A percentile compares a stretch with the other conserved stretches of the same genome.
Conservation (phyloP, 2,888 invertebrate genomes). For the Acleris sparsana region DNA sequence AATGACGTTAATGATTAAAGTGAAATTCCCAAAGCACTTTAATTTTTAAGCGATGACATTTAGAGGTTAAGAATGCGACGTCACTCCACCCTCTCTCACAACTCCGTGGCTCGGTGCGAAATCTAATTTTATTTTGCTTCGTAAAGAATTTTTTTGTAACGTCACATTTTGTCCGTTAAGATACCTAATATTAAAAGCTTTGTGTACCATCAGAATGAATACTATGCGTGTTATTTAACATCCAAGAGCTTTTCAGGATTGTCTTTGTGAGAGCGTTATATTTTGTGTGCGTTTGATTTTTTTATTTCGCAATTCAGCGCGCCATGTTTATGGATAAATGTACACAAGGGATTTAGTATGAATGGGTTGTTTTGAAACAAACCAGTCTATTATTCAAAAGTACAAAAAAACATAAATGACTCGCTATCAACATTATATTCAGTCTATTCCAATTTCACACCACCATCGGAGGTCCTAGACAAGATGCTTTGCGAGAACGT, state of each 20-base stretch:
- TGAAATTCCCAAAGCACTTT: not conserved
- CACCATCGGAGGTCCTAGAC: no score
- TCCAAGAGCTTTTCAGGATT: not conserved
- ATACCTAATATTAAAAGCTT: slow-evolving; percentile 31
- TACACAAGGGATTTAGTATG: not conserved
- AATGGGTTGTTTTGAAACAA: not conserved
- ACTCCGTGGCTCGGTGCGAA: slow-evolving; percentile 26
- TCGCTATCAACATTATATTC: no score
- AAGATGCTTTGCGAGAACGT: no score
- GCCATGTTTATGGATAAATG: not conserved
- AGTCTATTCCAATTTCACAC: no score
- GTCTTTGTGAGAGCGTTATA: not conserved
- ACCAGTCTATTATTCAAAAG: not conserved
- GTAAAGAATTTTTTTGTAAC: slow-evolving; percentile 29
- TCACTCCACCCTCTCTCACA: slow-evolving; percentile 6
- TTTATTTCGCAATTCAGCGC: not conserved
- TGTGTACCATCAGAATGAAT: slow-evolving; percentile 8
- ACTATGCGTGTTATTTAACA: slow-evolving; percentile 20
- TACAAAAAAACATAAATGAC: not conserved
- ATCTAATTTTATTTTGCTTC: slow-evolving; percentile 36
- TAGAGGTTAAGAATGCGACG: not conserved
- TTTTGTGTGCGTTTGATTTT: not conserved
- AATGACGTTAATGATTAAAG: no score
- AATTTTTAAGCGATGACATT: not conserved
- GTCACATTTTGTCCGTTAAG: slow-evolving; percentile 26